Percentiles rank a stretch among this genome's conserved stretches.
These are phyloP conservation scores for Pachycephus smyrnensis DNA, from an alignment of 2,888 invertebrate species.

Conservation along the genomic window DNA sequence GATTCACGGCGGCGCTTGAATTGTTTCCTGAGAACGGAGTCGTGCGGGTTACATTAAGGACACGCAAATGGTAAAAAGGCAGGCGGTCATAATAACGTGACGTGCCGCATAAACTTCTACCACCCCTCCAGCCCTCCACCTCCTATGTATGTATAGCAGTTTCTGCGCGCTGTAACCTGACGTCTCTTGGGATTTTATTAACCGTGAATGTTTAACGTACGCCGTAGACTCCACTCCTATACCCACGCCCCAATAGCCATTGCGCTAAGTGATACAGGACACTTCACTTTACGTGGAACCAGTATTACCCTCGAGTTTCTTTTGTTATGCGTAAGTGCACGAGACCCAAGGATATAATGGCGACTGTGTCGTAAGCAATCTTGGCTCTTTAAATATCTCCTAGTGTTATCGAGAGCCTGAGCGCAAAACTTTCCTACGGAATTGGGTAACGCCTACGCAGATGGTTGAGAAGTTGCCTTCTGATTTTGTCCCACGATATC, in stretches of 20 bases:
- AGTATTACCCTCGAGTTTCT: not conserved
- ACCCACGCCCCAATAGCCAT: not conserved
- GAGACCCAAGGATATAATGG: not conserved
- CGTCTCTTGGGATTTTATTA: constrained; percentile 21
- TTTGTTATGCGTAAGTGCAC: not conserved
- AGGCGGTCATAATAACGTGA: not conserved
- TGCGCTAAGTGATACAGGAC: not conserved
- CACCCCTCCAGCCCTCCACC: not conserved
- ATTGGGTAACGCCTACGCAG: not conserved
- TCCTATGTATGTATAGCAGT: not conserved
- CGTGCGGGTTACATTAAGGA: not conserved
- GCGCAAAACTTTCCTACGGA: not conserved
- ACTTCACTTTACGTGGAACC: not conserved
- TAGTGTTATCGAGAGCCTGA: not conserved
- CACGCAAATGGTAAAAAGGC: not conserved
- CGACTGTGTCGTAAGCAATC: not conserved
- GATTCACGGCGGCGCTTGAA: not conserved
- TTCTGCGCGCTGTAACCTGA: not conserved
- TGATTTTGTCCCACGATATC: constrained; percentile 35
- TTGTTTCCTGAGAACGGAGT: not conserved
- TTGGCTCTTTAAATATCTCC: not conserved
- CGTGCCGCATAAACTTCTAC: not conserved
- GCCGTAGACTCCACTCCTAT: constrained; percentile 5
- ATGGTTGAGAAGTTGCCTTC: constrained; percentile 18
- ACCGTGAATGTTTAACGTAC: constrained; percentile 27